These are phyloP conservation scores for Babyrousa celebensis DNA, from an alignment of 2,797 vertebrate genomes.

Conservation along the genomic window DNA sequence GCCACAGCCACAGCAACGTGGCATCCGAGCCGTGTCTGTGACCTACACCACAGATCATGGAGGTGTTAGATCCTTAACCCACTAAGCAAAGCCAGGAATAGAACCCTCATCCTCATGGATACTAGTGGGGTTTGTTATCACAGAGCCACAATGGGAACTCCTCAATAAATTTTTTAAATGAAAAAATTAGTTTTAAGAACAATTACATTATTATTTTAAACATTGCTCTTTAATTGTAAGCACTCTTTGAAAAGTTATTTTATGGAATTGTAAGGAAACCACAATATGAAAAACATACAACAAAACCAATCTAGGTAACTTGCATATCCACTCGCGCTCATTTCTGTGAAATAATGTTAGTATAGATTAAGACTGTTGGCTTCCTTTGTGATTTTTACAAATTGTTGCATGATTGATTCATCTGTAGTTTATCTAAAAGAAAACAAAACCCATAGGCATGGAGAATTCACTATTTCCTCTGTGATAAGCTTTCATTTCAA, in stretches of 20 bases:
- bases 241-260: not conserved
- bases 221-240: not conserved
- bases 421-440: not conserved
- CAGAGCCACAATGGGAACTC: too few species aligned
- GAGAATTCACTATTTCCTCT: not conserved
- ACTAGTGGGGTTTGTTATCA: too few species aligned
- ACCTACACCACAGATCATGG: too few species aligned
- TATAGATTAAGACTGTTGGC: not conserved
- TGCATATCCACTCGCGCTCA: not conserved
- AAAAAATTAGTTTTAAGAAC: not conserved
- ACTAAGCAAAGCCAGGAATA: too few species aligned
- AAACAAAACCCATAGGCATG: not conserved
- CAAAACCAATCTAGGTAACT: not conserved
- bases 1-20: too few species aligned
- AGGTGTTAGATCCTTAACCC: too few species aligned
- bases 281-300: not conserved
- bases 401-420: constrained; percentile 1
- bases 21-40: too few species aligned
- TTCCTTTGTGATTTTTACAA: not conserved
- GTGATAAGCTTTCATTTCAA: constrained; percentile 27
- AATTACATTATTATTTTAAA: not conserved
- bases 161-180: not conserved
- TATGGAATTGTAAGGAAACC: not conserved
- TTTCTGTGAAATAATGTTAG: not conserved
- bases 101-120: too few species aligned